Evolutionary conservation across 2,797 vertebrate genomes (phyloP).

Genomic region (Trachops cirrhosus): DNA sequence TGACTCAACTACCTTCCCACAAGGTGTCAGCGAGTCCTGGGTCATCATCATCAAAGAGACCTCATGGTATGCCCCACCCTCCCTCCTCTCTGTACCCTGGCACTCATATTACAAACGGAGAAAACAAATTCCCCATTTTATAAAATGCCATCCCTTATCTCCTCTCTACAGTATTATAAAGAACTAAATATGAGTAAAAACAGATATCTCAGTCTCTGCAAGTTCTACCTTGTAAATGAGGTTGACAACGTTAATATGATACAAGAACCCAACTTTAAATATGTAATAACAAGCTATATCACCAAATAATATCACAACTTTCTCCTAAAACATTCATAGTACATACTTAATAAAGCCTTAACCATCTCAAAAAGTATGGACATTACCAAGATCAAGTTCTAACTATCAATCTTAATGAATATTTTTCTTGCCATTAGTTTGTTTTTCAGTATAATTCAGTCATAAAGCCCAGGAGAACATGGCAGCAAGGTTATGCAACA

Average conservation of each 20-base stretch:
- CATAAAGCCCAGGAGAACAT: background rate
- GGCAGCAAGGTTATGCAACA: background rate
- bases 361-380: background rate
- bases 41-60: background rate
- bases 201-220: background rate
- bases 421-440: constrained; percentile 39
- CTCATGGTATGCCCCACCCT: background rate
- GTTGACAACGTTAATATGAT: background rate
- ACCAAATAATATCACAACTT: background rate
- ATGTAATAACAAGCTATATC: background rate
- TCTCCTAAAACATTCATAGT: background rate
- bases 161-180: background rate
- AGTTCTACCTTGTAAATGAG: constrained; percentile 36
- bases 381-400: background rate
- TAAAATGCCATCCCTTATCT: background rate
- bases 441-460: constrained; percentile 14
- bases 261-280: constrained; percentile 39
- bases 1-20: background rate
- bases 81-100: background rate
- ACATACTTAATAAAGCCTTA: background rate
- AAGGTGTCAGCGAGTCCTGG: background rate
- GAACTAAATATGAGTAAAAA: constrained; percentile 19
- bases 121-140: background rate
- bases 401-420: background rate
- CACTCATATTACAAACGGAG: background rate